Percentiles rank a stretch among this genome's conserved stretches.
Evolutionary conservation across 1,140 invertebrate genomes (phyloP).

Genomic region (Papilio machaon): DNA sequence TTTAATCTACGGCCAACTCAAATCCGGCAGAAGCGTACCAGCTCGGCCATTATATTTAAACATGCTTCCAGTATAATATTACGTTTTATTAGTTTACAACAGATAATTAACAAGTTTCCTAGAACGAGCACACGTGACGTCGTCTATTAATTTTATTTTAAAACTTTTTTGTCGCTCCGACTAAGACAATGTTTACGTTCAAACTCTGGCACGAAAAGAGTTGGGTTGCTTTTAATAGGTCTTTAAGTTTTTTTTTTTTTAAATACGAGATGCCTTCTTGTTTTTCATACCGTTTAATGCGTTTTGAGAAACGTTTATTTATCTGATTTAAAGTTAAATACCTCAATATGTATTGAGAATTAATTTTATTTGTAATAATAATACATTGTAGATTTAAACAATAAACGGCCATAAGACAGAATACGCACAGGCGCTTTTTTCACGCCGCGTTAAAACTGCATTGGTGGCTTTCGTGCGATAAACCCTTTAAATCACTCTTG

Average conservation of each 20-base stretch:
- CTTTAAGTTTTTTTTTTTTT: slow-evolving; percentile 56
- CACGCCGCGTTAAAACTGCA: too few relatives aligned
- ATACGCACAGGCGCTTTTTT: too few relatives aligned
- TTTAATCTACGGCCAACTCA: not conserved
- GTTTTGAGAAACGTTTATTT: slow-evolving; percentile 25
- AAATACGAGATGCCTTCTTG: slow-evolving; percentile 45
- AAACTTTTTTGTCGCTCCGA: slow-evolving; percentile 63
- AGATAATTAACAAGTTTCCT: slow-evolving; percentile 65
- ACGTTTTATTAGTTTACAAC: slow-evolving; percentile 69
- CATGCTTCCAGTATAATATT: slow-evolving; percentile 49
- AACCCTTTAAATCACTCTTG: too few relatives aligned
- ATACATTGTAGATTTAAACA: not conserved
- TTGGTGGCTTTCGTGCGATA: too few relatives aligned
- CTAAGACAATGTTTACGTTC: slow-evolving; percentile 64
- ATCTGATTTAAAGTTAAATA: slow-evolving; percentile 4
- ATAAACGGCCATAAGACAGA: too few relatives aligned
- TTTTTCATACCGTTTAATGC: slow-evolving; percentile 46
- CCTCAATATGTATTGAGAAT: not conserved
- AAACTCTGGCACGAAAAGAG: slow-evolving; percentile 53
- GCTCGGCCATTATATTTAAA: slow-evolving; percentile 37
- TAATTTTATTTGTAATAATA: too few relatives aligned
- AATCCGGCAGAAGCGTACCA: not conserved
- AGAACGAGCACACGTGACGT: slow-evolving; percentile 60
- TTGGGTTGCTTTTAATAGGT: slow-evolving; percentile 60
- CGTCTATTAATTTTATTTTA: slow-evolving; percentile 62